Conservation (phyloP, 2,888 invertebrate genomes). For the Tenthredo scrophulariae region DNA sequence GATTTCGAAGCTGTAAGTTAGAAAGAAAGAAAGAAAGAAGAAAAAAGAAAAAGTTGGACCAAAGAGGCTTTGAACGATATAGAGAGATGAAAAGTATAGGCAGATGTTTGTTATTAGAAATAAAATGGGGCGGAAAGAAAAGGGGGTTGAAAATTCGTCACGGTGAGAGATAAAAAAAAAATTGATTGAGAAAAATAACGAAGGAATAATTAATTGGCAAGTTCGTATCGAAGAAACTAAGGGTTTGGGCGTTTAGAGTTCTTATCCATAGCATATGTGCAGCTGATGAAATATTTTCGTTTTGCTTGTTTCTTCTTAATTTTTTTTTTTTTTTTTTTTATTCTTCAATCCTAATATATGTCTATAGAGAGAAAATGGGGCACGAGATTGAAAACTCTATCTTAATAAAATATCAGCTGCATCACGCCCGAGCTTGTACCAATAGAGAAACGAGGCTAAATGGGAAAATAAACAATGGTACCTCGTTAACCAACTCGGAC, state of each 20-base stretch:
- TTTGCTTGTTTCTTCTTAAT: neutral
- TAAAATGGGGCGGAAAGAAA: neutral
- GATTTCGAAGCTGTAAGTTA: neutral
- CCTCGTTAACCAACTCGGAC: constrained; percentile 70
- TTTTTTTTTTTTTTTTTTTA: neutral
- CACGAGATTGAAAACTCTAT: constrained; percentile 64
- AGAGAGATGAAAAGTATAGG: neutral
- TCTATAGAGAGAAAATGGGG: constrained; percentile 58
- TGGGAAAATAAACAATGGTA: constrained; percentile 73
- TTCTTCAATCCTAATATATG: neutral
- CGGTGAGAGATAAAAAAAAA: neutral
- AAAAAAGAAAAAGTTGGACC: neutral
- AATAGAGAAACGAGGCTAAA: constrained; percentile 65
- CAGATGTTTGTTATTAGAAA: constrained; percentile 1
- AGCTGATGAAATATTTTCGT: constrained; percentile 20
- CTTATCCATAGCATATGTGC: neutral
- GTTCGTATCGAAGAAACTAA: neutral
- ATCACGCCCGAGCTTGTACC: constrained; percentile 63
- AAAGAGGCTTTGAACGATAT: neutral
- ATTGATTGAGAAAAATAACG: neutral
- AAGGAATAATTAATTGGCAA: constrained; percentile 25
- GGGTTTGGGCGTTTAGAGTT: neutral
- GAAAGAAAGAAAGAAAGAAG: neutral
- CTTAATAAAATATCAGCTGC: constrained; percentile 62
- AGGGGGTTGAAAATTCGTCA: neutral